Evolutionary conservation across 2,113 vertebrate species (phyloP), one percentile per base, ranked within the genome.

Genomic region (Thalassoma bifasciatum): DNA sequence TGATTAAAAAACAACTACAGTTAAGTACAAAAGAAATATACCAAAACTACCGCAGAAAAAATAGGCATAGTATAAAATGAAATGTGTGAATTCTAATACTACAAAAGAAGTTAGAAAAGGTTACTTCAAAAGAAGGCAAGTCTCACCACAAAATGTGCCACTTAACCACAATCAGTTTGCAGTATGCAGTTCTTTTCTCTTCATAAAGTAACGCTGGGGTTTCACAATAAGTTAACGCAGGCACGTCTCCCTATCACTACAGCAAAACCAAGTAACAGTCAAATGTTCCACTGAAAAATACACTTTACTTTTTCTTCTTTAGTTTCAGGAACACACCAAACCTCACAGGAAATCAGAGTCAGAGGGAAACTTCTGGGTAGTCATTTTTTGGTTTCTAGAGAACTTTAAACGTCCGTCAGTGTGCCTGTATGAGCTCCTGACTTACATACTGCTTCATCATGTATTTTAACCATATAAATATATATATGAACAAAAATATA

Each of bases 21-120:
- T 82, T 94, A 94, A 93, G 93, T 95, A 94, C 95, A 96, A 96
- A 97, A 97, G 94, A 96, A 95, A 93, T 95, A 95, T 95, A 80
- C 91, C 94, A 96, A 96, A 96, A 92, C 93, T 95, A 96, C 91
- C 93, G 94, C 95, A 97, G 95, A 78, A 69, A 92, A 93, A 83
- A 89, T 51, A 78, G 56, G 59, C 30, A 72, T 87, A 92, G 66
- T 77, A 84, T 93, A 94, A 96, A 95, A 95, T 91, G 85, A 96
- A 84, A 96, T 91, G 92, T 94, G 88, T 94, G 92, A 95, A 94
- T 90, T 92, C 91, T 94, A 93, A 93, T 70, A 83, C 89, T 94
- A 94, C 93, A 72, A 88, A 85, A 79, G 34, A 74, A 59, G 86
- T 85, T 93, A 92, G 63, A 86, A 88, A 88, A 94, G 86, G 76